Evolutionary conservation across 2,113 vertebrate genomes (phyloP).

Genomic region (Sturnira hondurensis): DNA sequence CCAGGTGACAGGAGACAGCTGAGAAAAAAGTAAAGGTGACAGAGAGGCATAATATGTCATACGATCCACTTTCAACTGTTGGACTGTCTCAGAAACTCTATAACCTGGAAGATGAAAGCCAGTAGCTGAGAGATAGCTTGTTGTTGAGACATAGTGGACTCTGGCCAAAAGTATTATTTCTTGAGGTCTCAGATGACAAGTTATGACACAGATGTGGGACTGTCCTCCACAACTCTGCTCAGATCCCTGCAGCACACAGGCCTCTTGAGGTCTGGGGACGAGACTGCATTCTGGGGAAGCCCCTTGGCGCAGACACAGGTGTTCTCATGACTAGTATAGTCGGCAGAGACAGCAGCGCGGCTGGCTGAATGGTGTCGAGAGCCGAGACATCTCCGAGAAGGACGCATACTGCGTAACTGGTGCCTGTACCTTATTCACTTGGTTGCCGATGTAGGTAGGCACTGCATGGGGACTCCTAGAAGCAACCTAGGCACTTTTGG

Average conservation of each 20-base stretch:
- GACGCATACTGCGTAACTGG: neutral
- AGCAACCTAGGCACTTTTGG: neutral
- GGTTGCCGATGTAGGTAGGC: neutral
- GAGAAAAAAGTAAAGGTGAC: neutral
- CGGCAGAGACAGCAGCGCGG: neutral
- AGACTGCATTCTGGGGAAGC: neutral
- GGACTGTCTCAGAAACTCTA: neutral
- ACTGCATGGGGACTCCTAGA: neutral
- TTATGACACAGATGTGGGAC: neutral
- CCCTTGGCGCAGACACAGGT: accelerated
- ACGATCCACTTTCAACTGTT: neutral
- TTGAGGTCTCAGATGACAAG: neutral
- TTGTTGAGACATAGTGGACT: neutral
- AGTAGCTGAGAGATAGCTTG: neutral
- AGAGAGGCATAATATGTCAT: neutral
- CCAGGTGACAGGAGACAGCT: neutral
- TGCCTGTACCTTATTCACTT: neutral
- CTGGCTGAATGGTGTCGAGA: neutral
- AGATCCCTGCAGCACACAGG: neutral
- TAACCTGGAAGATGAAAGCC: neutral
- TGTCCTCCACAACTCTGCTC: neutral
- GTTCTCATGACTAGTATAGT: neutral
- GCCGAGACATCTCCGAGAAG: neutral
- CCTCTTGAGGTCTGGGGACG: neutral
- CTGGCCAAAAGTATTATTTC: neutral